Evolutionary conservation across 1,140 invertebrate species (phyloP).

Genomic region (Venustaconcha ellipsiformis): DNA sequence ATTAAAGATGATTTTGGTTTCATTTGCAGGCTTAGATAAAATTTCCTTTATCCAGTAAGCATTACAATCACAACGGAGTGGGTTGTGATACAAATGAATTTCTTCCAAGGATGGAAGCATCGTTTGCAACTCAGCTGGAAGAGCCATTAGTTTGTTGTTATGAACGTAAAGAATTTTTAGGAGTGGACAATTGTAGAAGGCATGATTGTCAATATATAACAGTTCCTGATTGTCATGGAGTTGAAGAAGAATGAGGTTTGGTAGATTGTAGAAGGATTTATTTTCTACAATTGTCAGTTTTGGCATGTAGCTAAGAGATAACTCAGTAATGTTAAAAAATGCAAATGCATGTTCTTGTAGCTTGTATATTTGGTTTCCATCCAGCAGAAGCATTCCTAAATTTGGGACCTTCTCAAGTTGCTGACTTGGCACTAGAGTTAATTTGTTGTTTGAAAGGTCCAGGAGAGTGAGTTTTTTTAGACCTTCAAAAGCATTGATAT

Average conservation of each 20-base stretch:
- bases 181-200: slow-evolving; percentile 63
- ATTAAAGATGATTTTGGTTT: slow-evolving; percentile 40
- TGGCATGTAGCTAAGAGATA: slow-evolving; percentile 65
- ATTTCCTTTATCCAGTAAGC: slow-evolving; percentile 66
- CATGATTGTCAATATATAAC: slow-evolving; percentile 66
- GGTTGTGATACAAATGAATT: slow-evolving; percentile 69
- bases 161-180: slow-evolving; percentile 65
- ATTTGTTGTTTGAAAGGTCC: slow-evolving; percentile 53
- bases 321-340: slow-evolving; percentile 54
- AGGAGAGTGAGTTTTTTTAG: slow-evolving; percentile 46
- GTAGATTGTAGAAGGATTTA: slow-evolving; percentile 68
- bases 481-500: slow-evolving; percentile 44
- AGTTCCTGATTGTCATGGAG: slow-evolving; percentile 67
- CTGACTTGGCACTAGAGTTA: slow-evolving; percentile 39
- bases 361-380: slow-evolving; percentile 53
- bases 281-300: slow-evolving; percentile 64
- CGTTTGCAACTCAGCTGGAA: slow-evolving; percentile 55
- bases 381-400: slow-evolving; percentile 56
- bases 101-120: slow-evolving; percentile 53
- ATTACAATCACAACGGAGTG: slow-evolving; percentile 71
- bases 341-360: slow-evolving; percentile 62
- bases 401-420: slow-evolving; percentile 41
- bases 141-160: slow-evolving; percentile 65
- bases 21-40: slow-evolving; percentile 15
- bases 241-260: slow-evolving; percentile 59